Evolutionary conservation across 2,888 invertebrate species (phyloP).

Genomic region (Himalopsyche kuldschensis): DNA sequence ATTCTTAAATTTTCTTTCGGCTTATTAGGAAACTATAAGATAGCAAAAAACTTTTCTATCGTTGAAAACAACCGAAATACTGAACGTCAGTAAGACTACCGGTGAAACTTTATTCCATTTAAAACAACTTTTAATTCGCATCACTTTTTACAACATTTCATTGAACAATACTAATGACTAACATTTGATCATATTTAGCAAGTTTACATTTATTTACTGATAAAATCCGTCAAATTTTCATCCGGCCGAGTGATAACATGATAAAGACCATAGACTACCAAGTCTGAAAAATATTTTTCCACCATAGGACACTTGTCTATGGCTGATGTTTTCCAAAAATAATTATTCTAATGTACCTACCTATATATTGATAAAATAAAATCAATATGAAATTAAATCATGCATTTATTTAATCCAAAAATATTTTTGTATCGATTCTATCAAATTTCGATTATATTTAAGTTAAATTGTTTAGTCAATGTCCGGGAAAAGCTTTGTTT

Average conservation of each 20-base stretch:
- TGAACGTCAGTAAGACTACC: background rate
- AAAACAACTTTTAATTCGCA: background rate
- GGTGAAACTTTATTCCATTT: background rate
- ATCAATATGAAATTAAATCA: too few species aligned
- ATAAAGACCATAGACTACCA: background rate
- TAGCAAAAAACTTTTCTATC: background rate
- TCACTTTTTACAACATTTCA: background rate
- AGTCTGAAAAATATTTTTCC: background rate
- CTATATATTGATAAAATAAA: too few species aligned
- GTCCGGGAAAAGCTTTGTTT: too few species aligned
- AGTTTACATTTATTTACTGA: background rate
- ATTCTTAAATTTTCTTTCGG: background rate
- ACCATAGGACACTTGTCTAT: too few species aligned
- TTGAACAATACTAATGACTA: background rate
- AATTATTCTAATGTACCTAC: too few species aligned
- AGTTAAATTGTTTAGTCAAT: too few species aligned
- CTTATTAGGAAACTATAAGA: background rate
- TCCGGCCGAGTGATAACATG: background rate
- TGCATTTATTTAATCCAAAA: too few species aligned
- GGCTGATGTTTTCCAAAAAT: too few species aligned
- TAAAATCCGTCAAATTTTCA: background rate
- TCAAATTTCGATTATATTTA: too few species aligned
- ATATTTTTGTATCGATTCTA: too few species aligned
- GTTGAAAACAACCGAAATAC: background rate
- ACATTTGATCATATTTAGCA: background rate